Evolutionary conservation across 2,797 vertebrate genomes (phyloP).

Genomic region (Siniperca undulata): DNA sequence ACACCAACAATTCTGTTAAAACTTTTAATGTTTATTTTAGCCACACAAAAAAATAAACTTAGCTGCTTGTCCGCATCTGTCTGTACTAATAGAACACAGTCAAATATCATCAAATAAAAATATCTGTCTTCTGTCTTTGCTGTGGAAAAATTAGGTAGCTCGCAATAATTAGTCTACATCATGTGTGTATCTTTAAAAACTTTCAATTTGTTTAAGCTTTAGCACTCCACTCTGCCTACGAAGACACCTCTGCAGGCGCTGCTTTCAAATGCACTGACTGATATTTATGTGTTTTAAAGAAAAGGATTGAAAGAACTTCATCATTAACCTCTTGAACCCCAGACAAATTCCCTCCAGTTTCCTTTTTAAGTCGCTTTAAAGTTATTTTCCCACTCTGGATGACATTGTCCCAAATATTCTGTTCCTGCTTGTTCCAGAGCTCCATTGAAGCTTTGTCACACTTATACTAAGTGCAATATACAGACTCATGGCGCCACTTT

Average conservation of each 20-base stretch:
- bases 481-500: constrained; percentile 3
- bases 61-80: background rate
- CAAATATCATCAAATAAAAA: constrained; percentile 5
- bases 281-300: constrained; percentile 14
- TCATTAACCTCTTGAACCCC: constrained; percentile 16
- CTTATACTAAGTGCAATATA: background rate
- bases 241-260: background rate
- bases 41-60: too few relatives aligned
- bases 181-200: background rate
- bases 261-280: background rate
- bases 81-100: background rate
- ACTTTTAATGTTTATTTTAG: too few relatives aligned
- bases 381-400: background rate
- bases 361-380: background rate
- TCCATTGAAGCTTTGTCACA: constrained; percentile 21
- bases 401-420: background rate
- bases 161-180: background rate
- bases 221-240: background rate
- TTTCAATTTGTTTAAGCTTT: background rate
- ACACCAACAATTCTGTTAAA: background rate
- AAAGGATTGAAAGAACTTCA: background rate
- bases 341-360: background rate
- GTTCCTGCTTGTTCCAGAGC: background rate
- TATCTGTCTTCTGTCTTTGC: background rate
- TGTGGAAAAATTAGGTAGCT: background rate